Percentiles rank a stretch among this genome's conserved stretches.
Conservation (phyloP, 2,888 invertebrate genomes). For the Oxystoma pomonae region DNA sequence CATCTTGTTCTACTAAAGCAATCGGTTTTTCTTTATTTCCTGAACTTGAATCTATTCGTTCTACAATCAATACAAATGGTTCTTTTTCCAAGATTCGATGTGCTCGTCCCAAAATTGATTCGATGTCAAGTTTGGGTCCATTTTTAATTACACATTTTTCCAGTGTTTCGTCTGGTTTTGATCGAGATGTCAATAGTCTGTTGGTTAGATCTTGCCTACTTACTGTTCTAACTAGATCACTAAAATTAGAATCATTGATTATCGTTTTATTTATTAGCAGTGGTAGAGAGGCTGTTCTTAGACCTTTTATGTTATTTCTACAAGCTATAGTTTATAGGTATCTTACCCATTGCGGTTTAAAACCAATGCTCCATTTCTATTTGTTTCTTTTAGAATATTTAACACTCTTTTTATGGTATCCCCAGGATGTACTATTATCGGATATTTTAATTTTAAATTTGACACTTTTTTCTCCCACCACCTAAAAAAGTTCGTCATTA, state of each 20-base stretch:
- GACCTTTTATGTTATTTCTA: no score
- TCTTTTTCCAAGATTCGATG: constrained; percentile 77
- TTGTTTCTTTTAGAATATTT: constrained; percentile 59
- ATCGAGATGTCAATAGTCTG: constrained; percentile 59
- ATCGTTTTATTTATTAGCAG: not conserved
- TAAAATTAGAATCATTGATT: constrained; percentile 43
- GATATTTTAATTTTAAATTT: constrained; percentile 54
- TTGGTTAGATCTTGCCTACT: constrained; percentile 65
- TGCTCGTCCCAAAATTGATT: constrained; percentile 65
- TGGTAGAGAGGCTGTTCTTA: no score
- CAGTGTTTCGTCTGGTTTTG: constrained; percentile 57
- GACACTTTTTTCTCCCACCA: constrained; percentile 72
- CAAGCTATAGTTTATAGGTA: no score
- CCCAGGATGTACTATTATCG: constrained; percentile 50
- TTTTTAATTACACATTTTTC: constrained; percentile 65
- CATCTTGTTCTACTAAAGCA: not conserved
- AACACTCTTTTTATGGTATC: constrained; percentile 66
- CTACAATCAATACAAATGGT: constrained; percentile 65
- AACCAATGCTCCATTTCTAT: constrained; percentile 64
- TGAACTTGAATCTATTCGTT: constrained; percentile 42
- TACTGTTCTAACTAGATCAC: constrained; percentile 61
- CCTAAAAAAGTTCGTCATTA: no score
- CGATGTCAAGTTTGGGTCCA: constrained; percentile 63
- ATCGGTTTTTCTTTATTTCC: not conserved
- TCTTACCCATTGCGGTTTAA: constrained; percentile 50